A percentile compares a stretch with the other conserved stretches of the same genome.
Evolutionary conservation across 2,113 vertebrate genomes (phyloP).

Genomic region (Pao palembangensis): DNA sequence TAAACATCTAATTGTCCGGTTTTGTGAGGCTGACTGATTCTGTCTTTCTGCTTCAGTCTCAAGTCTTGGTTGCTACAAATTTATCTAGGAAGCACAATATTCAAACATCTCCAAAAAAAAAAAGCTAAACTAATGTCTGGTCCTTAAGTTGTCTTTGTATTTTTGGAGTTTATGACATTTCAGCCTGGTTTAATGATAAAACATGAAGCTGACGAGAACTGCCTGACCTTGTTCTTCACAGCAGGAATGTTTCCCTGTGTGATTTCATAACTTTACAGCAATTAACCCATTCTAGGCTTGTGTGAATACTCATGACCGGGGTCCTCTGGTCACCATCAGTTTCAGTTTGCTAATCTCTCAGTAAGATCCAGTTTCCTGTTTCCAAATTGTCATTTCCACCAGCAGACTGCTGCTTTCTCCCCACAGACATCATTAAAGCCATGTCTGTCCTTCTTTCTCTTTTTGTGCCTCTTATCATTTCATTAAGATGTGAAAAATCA

Average conservation of each 20-base stretch:
- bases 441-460: neutral
- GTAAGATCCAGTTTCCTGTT: neutral
- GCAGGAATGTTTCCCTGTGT: neutral
- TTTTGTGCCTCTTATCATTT: conserved; percentile 1
- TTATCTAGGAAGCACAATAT: too few species aligned
- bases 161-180: neutral
- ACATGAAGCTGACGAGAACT: neutral
- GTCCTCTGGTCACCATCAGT: neutral
- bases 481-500: conserved; percentile 16
- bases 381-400: conserved; percentile 15
- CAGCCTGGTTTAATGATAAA: conserved; percentile 1
- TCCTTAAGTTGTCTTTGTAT: too few species aligned
- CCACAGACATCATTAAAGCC: conserved; percentile 27
- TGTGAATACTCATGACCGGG: too few species aligned
- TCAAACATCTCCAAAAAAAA: too few species aligned
- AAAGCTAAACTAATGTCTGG: too few species aligned
- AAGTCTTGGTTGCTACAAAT: too few species aligned
- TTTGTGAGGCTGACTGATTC: too few species aligned
- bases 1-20: too few species aligned
- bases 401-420: conserved; percentile 15
- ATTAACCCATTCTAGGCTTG: too few species aligned
- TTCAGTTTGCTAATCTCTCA: conserved; percentile 13
- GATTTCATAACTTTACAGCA: too few species aligned
- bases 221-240: neutral
- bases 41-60: too few species aligned